Evolutionary conservation across 2,888 invertebrate species (phyloP), one percentile per base, ranked within the genome.

Genomic region (Pristionchus maxplancki): DNA sequence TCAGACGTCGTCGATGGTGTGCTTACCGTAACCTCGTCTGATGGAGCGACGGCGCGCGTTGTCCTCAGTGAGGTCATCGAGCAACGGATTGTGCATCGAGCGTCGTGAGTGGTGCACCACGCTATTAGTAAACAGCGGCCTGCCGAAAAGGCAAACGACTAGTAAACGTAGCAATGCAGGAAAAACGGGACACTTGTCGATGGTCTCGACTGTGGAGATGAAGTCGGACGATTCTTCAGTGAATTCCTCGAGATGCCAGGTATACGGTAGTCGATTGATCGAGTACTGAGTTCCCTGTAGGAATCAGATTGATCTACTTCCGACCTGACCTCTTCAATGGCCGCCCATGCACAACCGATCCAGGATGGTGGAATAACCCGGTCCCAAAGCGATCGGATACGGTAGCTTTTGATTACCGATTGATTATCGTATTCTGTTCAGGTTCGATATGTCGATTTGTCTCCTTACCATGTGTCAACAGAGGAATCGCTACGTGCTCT

Each of bases 201-300:
- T 62, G 94, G 94, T 6, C 89, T 92, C 62, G 94, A 94, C 83
- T 94, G 94, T 88, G 94, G 94, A 20, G 92, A 93, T 40, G 90
- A 89, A 37, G 90, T 91, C 9, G 91, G 90, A 15, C 82, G 89
- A n/a, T 90, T 91, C 20, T 88, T 94, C 64, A 91, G 91, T 11
- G 82, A 90, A 20, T 90, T 90, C 37, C 78, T 93, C 28, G 90
- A 89, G n/a, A 90, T 91, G 74, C 88, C 88, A 24, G 89, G 90
- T 88, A 90, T 88, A 58, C 89, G n/a, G 48, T 71, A 85, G n/a
- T 53, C 31, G 50, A 82, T 82, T 17, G 31, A 50, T 6, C 17
- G 48, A n/a, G n/a, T n/a, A 82, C 82, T 20, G 82, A 50, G 50
- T 20, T 53, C 53, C 34, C n/a, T n/a, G n/a, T n/a, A 53, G 91